Evolutionary conservation across 37 sponge, comb jelly and placozoan genomes (phyloP), one percentile per base, ranked within the genome.

Genomic region (Geodia barretti): DNA sequence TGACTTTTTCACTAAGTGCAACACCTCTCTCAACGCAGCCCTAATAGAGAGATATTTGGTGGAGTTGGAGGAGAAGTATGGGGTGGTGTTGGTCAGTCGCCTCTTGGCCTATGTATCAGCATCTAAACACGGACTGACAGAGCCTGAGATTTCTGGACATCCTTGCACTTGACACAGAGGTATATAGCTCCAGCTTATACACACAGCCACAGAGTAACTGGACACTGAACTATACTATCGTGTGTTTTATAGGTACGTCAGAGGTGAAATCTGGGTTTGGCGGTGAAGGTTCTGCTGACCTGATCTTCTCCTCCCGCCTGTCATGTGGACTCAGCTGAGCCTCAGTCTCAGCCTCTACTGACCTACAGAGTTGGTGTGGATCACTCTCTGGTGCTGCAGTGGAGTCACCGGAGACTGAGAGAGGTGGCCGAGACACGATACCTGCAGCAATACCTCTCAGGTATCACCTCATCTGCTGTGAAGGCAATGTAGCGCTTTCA

Each of bases 71-170:
- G 67, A 28, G 1, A 41, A 43, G 36, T 63, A 69, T 67, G 93
- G 93, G 1, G 25, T 72, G 21, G 23, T 43, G 21, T 72, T 95
- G 28, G 70, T 85, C 21, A 36, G 63, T 4, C 85, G 78, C 23
- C 37, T 59, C 32, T 73, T 88, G 17, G 79, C 68, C 24, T 92
- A 83, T 54, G 80, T 95, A 31, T 66, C 90, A 24, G 76, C 80
- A 30, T 26, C 93, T 8, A 84, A 73, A 34, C 43, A 69, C 71
- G 95, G 95, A 21, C 70, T 95, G 61, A 83, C 87, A 34, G 95
- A 92, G 47, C 5, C 79, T 60, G 95, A 95, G 60, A 14, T 95
- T n/a, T 3, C 26, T 89, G 35, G 95, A 95, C 67, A 68, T 95
- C 7, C 65, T 95, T 29, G n/a, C 86, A 8, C 70, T 54, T 63